A percentile compares a stretch with the other conserved stretches of the same genome.
Evolutionary conservation across 1,140 invertebrate genomes (phyloP).

Genomic region (Rhopalosiphum padi): DNA sequence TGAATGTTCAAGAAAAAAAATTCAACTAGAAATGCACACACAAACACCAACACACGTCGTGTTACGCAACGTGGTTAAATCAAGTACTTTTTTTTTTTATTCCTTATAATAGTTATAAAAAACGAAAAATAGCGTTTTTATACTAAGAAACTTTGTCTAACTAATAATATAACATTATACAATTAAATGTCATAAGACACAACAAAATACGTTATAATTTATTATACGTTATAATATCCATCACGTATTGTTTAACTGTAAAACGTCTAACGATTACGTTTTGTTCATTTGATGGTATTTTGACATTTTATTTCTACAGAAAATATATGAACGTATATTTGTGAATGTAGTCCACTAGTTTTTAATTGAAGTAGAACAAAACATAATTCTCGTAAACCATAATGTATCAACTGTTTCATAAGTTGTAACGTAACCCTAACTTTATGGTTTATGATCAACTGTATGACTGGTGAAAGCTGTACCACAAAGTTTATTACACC

Average conservation of each 20-base stretch:
- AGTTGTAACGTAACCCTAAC: not conserved
- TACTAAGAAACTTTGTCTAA: not conserved
- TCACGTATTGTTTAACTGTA: not conserved
- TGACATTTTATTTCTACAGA: not conserved
- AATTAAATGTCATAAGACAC: not conserved
- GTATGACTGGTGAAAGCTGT: not conserved
- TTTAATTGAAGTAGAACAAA: constrained; percentile 10
- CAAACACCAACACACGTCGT: not conserved
- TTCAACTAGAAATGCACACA: not conserved
- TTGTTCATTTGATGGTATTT: not conserved
- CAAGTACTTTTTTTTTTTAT: not conserved
- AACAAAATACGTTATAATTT: not conserved
- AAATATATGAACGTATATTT: not conserved
- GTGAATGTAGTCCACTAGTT: not conserved
- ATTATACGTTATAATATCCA: too few species aligned
- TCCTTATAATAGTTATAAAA: not conserved
- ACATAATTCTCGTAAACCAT: not conserved
- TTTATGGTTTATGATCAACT: constrained; percentile 9
- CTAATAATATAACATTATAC: not conserved
- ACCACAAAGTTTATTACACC: not conserved
- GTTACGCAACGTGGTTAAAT: not conserved
- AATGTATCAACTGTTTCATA: not conserved
- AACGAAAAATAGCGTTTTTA: not conserved
- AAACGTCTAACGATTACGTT: not conserved
- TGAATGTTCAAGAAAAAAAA: constrained; percentile 1